Conservation (phyloP, 2,113 vertebrate genomes). For the Narcine bancroftii region DNA sequence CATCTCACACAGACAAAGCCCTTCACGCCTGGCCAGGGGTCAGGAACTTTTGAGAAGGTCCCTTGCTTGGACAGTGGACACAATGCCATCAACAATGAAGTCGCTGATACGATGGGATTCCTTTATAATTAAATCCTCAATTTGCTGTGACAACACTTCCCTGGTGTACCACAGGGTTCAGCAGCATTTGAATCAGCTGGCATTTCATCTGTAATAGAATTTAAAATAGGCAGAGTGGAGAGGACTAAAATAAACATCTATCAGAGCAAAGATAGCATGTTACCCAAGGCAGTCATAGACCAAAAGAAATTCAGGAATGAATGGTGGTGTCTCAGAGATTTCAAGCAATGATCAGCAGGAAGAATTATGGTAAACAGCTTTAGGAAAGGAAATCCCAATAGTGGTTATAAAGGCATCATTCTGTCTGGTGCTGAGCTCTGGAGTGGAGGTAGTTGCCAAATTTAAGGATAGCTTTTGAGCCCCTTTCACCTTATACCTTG, state of each 20-base stretch:
- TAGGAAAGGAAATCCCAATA: neutral
- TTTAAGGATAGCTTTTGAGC: neutral
- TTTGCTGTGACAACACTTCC: constrained; percentile 32
- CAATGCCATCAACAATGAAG: neutral
- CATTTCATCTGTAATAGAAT: constrained; percentile 27
- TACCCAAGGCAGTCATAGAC: neutral
- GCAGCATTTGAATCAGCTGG: constrained; percentile 25
- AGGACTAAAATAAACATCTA: constrained; percentile 28
- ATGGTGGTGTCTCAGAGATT: constrained; percentile 4
- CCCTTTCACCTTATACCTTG: too few species aligned
- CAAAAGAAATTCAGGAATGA: constrained; percentile 12
- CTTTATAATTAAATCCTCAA: constrained; percentile 32
- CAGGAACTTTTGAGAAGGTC: neutral
- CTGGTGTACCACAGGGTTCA: constrained; percentile 18
- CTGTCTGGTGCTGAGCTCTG: neutral
- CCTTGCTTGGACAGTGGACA: neutral
- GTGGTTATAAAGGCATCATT: neutral
- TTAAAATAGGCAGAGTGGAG: neutral
- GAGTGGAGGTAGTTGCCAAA: neutral
- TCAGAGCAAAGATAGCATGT: constrained; percentile 25
- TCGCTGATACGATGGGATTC: constrained; percentile 16
- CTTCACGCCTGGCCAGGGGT: neutral
- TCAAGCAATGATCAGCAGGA: neutral
- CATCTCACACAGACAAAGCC: neutral
- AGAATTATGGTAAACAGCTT: constrained; percentile 5